Percentiles rank a stretch among this genome's conserved stretches.
phyloP scores from a whole-genome alignment of 1,140 invertebrate species.

The Hyposmocoma kahamanoa region DNA sequence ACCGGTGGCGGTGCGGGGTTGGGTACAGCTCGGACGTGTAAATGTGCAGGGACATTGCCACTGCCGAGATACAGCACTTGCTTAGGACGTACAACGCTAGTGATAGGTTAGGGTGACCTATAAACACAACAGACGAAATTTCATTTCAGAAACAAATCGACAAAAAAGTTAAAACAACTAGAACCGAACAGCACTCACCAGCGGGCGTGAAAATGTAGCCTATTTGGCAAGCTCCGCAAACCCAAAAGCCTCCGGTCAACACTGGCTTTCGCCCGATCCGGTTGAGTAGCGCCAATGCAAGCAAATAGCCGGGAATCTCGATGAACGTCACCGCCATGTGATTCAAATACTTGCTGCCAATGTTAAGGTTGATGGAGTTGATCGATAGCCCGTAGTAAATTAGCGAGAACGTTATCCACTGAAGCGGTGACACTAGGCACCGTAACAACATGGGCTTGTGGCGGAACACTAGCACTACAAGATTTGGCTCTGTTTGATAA shows the following conservation, averaged over 20 bases:
- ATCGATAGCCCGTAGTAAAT: conserved; percentile 89
- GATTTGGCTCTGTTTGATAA: conserved; percentile 22
- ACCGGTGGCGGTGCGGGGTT: conserved; percentile 77
- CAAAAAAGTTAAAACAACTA: neutral
- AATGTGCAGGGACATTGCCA: conserved; percentile 80
- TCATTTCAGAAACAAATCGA: neutral
- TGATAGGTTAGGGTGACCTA: conserved; percentile 29
- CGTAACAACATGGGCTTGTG: conserved; percentile 75
- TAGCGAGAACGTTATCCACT: conserved; percentile 83
- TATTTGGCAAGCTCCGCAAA: conserved; percentile 74
- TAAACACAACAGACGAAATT: conserved; percentile 19
- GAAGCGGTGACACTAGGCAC: conserved; percentile 79
- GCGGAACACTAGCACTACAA: conserved; percentile 66
- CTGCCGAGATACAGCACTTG: conserved; percentile 81
- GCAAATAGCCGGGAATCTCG: conserved; percentile 82
- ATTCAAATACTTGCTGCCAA: conserved; percentile 81
- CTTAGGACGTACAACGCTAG: conserved; percentile 77
- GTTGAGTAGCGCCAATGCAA: conserved; percentile 77
- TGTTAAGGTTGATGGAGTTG: conserved; percentile 82
- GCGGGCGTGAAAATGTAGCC: conserved; percentile 48
- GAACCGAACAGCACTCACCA: conserved; percentile 19
- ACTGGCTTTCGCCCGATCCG: conserved; percentile 77
- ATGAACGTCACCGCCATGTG: conserved; percentile 80
- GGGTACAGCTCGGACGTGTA: conserved; percentile 83
- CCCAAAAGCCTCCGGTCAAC: conserved; percentile 73